A percentile compares a stretch with the other conserved stretches of the same genome.
These are phyloP conservation scores for Olivierus martensii DNA, from an alignment of 1,140 invertebrate genomes.

Conservation along the genomic window DNA sequence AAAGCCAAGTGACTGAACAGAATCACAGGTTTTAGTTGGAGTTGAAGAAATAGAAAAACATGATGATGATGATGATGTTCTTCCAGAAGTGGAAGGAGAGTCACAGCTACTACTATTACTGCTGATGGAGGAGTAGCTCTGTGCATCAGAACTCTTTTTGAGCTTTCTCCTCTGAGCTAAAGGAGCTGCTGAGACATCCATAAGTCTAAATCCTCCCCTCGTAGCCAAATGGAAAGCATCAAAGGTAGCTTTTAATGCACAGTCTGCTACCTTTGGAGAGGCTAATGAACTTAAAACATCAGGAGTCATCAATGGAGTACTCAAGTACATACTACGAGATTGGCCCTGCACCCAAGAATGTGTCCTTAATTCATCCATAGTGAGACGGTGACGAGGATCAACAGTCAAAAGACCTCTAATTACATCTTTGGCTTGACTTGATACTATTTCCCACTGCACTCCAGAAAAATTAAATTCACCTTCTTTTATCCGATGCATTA, in stretches of 20 bases:
- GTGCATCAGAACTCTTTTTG: conserved; percentile 43
- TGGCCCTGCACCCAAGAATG: conserved; percentile 47
- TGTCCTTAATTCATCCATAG: conserved; percentile 45
- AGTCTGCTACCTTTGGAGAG: conserved; percentile 27
- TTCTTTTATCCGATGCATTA: conserved; percentile 61
- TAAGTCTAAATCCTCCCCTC: conserved; percentile 52
- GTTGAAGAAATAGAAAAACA: conserved; percentile 1
- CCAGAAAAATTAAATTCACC: conserved; percentile 61
- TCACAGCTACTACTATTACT: conserved; percentile 1
- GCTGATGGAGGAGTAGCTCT: conserved; percentile 3
- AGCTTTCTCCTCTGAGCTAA: conserved; percentile 51
- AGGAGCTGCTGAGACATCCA: conserved; percentile 50
- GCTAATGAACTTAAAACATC: conserved; percentile 32
- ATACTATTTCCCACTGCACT: conserved; percentile 55
- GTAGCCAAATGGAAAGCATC: conserved; percentile 54
- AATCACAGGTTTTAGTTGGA: not conserved
- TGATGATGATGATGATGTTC: not conserved
- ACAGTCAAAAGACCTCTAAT: conserved; percentile 61
- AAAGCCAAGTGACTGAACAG: not conserved
- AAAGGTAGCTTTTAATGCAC: conserved; percentile 42
- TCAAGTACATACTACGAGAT: conserved; percentile 24
- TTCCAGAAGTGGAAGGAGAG: not conserved
- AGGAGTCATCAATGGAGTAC: conserved; percentile 43
- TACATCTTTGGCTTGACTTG: conserved; percentile 54
- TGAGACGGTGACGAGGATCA: conserved; percentile 55